Evolutionary conservation across 2,113 vertebrate species (phyloP), one percentile per base, ranked within the genome.

Genomic region (Athene cunicularia): DNA sequence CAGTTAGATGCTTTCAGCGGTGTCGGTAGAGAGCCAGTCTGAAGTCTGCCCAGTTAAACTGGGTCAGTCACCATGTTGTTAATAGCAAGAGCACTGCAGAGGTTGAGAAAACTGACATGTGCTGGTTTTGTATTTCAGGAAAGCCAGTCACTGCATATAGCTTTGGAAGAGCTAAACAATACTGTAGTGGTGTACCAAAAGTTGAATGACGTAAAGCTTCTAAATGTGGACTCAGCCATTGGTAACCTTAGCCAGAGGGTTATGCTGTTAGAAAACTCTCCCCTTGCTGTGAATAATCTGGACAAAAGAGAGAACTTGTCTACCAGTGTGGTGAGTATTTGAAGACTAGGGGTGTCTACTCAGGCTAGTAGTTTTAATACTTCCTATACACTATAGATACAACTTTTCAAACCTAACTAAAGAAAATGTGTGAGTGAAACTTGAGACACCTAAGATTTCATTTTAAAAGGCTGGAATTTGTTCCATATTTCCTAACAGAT

Each of bases 131-230:
- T 86, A 49, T 98, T 98, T 95, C 96, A 98, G 98, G 98, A 98
- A 87, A 97, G 97, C 88, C 97, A 97, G 90, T 94, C 81, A 45
- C 93, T 98, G 80, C 96, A 80, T 33, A 95, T 94, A 96, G 96
- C 96, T 89, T 79, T 98, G 95, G 98, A 98, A n/a, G 97, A 98
- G 59, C 90, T 98, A 73, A 98, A 98, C 91, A 96, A 93, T 76
- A 93, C 97, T 50, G 58, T 96, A 33, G 56, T 95, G 35, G 66
- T 27, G 2, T 97, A 98, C 94, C 97, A 97, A 63, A 98, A 96
- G 87, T 70, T 97, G 68, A 98, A 95, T 95, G 98, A 98, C 72
- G 91, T 98, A 92, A 98, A 96, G 90, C 86, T 98, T 62, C 75
- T 98, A 72, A 97, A 94, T 28, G 90, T 98, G 93, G 98, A 98